Evolutionary conservation across 2,888 invertebrate species (phyloP).

Genomic region (Diaphora mendica): DNA sequence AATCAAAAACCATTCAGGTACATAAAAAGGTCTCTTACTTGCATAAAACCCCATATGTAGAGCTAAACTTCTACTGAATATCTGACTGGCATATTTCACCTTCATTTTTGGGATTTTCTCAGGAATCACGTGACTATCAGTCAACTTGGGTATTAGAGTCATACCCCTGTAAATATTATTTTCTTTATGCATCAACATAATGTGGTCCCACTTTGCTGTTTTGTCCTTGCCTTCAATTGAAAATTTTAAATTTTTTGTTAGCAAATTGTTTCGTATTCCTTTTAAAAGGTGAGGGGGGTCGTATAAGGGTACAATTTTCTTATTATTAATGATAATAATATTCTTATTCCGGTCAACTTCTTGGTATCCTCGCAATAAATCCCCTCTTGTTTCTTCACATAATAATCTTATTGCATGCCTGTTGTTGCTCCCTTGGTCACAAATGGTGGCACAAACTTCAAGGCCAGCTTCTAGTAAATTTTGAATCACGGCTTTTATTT

Average conservation of each 20-base stretch:
- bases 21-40: neutral
- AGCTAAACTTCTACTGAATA: neutral
- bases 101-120: neutral
- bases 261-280: neutral
- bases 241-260: neutral
- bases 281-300: neutral
- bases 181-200: neutral
- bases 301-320: neutral
- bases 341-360: neutral
- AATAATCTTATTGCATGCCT: neutral
- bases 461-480: no score
- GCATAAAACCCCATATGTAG: neutral
- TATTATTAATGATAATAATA: neutral
- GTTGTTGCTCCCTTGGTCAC: neutral
- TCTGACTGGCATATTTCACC: neutral
- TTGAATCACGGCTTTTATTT: no score
- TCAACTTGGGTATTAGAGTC: neutral
- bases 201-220: neutral
- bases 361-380: neutral
- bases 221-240: neutral
- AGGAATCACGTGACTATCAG: neutral
- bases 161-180: neutral
- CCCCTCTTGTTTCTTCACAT: neutral
- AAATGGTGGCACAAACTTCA: neutral
- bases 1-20: neutral